Percentiles rank a stretch among this genome's conserved stretches.
These are phyloP conservation scores for Drosophila orosa DNA, from an alignment of 1,140 invertebrate genomes.

Conservation along the genomic window DNA sequence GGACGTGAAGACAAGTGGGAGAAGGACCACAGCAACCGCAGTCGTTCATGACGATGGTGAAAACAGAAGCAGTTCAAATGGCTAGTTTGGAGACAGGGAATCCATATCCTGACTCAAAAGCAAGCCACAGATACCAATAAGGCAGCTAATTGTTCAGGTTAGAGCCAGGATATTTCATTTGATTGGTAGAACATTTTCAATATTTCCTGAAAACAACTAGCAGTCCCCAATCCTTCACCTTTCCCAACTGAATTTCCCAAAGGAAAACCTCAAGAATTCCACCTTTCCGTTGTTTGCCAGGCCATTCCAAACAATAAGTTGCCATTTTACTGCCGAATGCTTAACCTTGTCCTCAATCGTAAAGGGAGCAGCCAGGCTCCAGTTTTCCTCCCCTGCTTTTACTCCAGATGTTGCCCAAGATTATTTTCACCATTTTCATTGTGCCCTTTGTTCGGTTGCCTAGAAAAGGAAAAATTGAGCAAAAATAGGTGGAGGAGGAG, in stretches of 20 bases:
- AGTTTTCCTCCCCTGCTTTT: slow-evolving; percentile 7
- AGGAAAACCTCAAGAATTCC: slow-evolving; percentile 34
- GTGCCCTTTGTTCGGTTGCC: slow-evolving; percentile 36
- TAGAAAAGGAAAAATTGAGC: slow-evolving; percentile 22
- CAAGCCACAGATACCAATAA: slow-evolving; percentile 30
- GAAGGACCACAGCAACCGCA: slow-evolving; percentile 31
- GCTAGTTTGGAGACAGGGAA: background rate
- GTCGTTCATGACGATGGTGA: slow-evolving; percentile 21
- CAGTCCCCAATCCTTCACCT: background rate
- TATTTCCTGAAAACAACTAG: slow-evolving; percentile 20
- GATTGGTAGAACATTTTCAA: slow-evolving; percentile 31
- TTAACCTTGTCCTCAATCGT: slow-evolving; percentile 62
- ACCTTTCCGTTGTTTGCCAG: slow-evolving; percentile 38
- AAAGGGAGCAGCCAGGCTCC: slow-evolving; percentile 36
- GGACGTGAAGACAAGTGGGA: slow-evolving; percentile 2
- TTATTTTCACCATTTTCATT: slow-evolving; percentile 59
- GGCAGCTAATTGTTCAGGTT: slow-evolving; percentile 35
- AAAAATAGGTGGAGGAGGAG: background rate
- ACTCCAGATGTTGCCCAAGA: slow-evolving; percentile 48
- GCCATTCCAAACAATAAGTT: slow-evolving; percentile 60
- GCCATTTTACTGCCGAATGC: slow-evolving; percentile 61
- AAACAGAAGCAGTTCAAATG: slow-evolving; percentile 19
- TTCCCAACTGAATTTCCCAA: slow-evolving; percentile 23
- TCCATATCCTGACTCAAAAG: background rate
- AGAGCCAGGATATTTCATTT: slow-evolving; percentile 16